A percentile compares a stretch with the other conserved stretches of the same genome.
These are phyloP conservation scores for Microcebus tavaratra DNA, from an alignment of 2,113 vertebrate genomes.

Conservation along the genomic window DNA sequence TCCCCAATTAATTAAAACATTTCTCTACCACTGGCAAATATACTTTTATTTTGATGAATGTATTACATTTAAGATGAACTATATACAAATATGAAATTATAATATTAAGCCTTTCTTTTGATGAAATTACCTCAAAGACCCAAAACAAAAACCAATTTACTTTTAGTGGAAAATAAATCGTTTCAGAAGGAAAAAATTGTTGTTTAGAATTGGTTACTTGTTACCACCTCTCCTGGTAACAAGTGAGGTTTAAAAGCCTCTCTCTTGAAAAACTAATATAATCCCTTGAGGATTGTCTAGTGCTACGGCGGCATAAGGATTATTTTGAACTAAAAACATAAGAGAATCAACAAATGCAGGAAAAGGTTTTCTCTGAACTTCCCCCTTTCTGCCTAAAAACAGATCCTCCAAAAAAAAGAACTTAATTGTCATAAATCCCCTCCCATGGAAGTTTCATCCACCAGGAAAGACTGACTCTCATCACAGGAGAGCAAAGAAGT, in stretches of 20 bases:
- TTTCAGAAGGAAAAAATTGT: background rate
- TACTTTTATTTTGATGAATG: slow-evolving; percentile 4
- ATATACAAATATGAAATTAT: slow-evolving; percentile 29
- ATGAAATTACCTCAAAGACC: slow-evolving; percentile 13
- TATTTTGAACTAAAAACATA: background rate
- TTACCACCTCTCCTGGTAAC: background rate
- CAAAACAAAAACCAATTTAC: slow-evolving; percentile 49
- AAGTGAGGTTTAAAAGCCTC: background rate
- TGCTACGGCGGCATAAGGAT: background rate
- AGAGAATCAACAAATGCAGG: background rate
- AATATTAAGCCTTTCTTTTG: background rate
- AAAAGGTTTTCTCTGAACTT: background rate
- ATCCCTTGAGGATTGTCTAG: background rate
- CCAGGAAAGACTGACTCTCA: background rate
- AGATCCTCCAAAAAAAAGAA: background rate
- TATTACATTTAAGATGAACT: slow-evolving; percentile 33
- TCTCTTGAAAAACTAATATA: background rate
- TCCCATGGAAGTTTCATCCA: background rate
- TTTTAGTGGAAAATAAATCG: slow-evolving; percentile 8
- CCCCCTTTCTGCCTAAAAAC: background rate
- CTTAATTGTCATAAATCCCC: background rate
- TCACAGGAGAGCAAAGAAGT: background rate
- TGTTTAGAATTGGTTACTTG: slow-evolving; percentile 2
- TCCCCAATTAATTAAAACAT: background rate
- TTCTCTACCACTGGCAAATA: background rate